Evolutionary conservation across 1,140 invertebrate genomes (phyloP).

Genomic region (Nixonia krombeini): DNA sequence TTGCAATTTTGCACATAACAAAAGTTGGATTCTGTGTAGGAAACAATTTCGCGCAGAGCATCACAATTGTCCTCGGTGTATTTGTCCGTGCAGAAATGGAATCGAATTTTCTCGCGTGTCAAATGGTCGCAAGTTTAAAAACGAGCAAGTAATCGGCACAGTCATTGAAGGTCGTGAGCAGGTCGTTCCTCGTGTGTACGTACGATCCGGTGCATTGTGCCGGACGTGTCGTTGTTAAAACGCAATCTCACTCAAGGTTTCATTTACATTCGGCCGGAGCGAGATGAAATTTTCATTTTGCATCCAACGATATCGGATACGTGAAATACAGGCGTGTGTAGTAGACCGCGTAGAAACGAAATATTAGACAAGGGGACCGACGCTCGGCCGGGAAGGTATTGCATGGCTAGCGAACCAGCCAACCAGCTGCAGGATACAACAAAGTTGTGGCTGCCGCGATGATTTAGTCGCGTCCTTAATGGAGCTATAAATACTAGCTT

Average conservation of each 20-base stretch:
- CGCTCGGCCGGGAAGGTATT: constrained; percentile 58
- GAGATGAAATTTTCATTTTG: constrained; percentile 60
- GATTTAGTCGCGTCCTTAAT: constrained; percentile 71
- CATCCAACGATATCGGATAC: constrained; percentile 60
- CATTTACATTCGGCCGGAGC: constrained; percentile 48
- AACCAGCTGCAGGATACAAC: constrained; percentile 59
- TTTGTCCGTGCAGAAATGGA: too few relatives aligned
- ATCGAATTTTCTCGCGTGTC: too few relatives aligned
- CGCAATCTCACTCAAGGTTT: constrained; percentile 52
- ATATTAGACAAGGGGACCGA: constrained; percentile 67
- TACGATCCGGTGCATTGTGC: constrained; percentile 44
- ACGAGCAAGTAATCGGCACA: too few relatives aligned
- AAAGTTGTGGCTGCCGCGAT: constrained; percentile 69
- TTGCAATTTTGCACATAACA: too few relatives aligned
- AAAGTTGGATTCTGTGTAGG: too few relatives aligned
- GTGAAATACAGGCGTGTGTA: constrained; percentile 63
- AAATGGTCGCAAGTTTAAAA: too few relatives aligned
- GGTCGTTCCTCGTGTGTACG: too few relatives aligned
- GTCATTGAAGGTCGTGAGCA: too few relatives aligned
- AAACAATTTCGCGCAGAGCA: too few relatives aligned
- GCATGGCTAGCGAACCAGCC: constrained; percentile 53
- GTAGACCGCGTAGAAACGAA: constrained; percentile 62
- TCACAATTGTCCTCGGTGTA: too few relatives aligned
- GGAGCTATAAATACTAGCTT: constrained; percentile 72
- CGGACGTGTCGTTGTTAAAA: constrained; percentile 48